These are phyloP conservation scores for Sericinus montela DNA, from an alignment of 2,888 invertebrate genomes.

Conservation along the genomic window DNA sequence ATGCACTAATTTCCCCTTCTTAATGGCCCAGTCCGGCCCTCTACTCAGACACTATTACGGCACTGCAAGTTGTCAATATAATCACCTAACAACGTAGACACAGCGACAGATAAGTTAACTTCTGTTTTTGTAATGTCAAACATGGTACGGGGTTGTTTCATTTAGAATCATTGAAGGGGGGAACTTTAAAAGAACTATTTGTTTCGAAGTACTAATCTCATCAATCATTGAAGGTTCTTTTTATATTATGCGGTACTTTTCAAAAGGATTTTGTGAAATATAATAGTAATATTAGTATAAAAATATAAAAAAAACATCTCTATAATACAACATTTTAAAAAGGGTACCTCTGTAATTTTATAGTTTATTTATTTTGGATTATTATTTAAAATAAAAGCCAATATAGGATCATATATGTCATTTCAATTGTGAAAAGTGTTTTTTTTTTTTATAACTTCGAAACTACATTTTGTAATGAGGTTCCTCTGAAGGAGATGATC, in stretches of 20 bases:
- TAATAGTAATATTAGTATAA: too few relatives aligned
- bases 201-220: slow-evolving; percentile 6
- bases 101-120: slow-evolving; percentile 10
- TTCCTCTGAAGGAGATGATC: too few relatives aligned
- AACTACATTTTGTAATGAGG: too few relatives aligned
- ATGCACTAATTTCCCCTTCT: slow-evolving; percentile 78
- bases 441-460: too few relatives aligned
- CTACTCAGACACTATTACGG: slow-evolving; percentile 61
- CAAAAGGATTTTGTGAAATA: too few relatives aligned
- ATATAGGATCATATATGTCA: too few relatives aligned
- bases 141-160: slow-evolving; percentile 13
- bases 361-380: too few relatives aligned
- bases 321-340: too few relatives aligned
- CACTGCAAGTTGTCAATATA: slow-evolving; percentile 38
- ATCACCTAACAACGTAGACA: slow-evolving; percentile 18
- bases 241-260: not conserved
- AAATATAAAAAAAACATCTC: too few relatives aligned
- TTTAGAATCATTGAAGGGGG: slow-evolving; percentile 14
- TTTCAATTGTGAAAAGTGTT: too few relatives aligned
- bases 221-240: slow-evolving; percentile 6
- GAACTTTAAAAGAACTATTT: slow-evolving; percentile 8
- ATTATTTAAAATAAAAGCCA: too few relatives aligned
- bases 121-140: slow-evolving; percentile 1
- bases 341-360: too few relatives aligned
- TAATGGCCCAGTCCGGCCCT: slow-evolving; percentile 62